These are phyloP conservation scores for Teinopalpus imperialis DNA, from an alignment of 2,888 invertebrate genomes.

Conservation along the genomic window DNA sequence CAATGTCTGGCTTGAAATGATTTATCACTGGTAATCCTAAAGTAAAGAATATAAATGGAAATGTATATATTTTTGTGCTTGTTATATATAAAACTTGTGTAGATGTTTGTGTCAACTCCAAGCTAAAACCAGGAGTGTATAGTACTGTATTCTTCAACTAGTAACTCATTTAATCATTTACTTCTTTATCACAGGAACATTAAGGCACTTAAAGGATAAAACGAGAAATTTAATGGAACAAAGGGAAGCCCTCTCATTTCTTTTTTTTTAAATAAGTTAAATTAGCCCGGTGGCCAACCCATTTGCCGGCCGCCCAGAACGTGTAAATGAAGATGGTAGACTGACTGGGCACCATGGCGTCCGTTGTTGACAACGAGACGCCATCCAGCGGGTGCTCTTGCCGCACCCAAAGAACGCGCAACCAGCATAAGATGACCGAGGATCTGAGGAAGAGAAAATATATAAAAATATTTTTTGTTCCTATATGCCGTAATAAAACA, in stretches of 20 bases:
- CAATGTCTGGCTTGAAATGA: neutral
- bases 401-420: slow-evolving; percentile 84
- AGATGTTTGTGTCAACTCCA: no score
- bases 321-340: slow-evolving; percentile 92
- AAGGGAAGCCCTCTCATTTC: slow-evolving; percentile 33
- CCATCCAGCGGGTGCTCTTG: slow-evolving; percentile 85
- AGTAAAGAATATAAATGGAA: neutral
- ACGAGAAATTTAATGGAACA: neutral
- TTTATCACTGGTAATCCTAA: slow-evolving; percentile 3
- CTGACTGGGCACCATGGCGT: slow-evolving; percentile 89
- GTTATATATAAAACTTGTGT: neutral
- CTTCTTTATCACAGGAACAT: neutral
- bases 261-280: slow-evolving; percentile 14
- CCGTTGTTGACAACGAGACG: slow-evolving; percentile 91
- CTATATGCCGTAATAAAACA: no score
- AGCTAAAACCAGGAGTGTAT: no score
- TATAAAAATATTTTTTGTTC: no score
- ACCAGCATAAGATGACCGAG: slow-evolving; percentile 87
- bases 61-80: neutral
- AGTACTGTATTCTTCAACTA: neutral
- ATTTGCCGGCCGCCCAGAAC: slow-evolving; percentile 91
- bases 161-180: neutral
- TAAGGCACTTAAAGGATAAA: slow-evolving; percentile 12
- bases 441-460: slow-evolving; percentile 77
- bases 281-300: slow-evolving; percentile 87